Base-by-base conservation (phyloP, 2,113 vertebrate genomes). In the Harpagus bidentatus region DNA sequence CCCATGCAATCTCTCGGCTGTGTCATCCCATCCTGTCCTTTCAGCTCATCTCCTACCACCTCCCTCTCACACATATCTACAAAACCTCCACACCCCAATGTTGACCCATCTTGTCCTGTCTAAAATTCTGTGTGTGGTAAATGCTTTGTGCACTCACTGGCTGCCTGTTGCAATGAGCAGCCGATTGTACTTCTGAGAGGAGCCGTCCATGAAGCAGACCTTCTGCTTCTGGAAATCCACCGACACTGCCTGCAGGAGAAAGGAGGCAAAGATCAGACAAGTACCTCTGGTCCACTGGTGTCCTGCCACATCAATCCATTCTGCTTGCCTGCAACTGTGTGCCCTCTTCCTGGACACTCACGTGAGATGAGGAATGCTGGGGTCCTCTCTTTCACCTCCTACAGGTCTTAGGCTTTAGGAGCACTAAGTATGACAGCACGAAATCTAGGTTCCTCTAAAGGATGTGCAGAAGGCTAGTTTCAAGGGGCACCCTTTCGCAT, bases 151-250 rank as follows among this genome's bases (percentile, higher is more conserved):
- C 76, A 38, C 97, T 96, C 61, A 99, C 99, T 98, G 98, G 80
- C 98, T 98, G 69, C 99, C 99, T 3, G 98, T 99, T 29, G 99
- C 98, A 36, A 99, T 98, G 58, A 99, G 98, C 43, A 99, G 97
- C 93, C 98, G 98, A 38, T 98, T 92, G 38, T 99, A 99, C 34
- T 23, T 95, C 88, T 98, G 98, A 23, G 47, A 79, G 31, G 96
- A 95, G 2, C 98, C 98, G 3, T 99, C 98, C 45, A 43, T 91
- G 88, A 99, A 96, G 29, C 6, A 88, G 43, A 98, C 98, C 25
- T 18, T 89, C 92, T 98, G 98, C 50, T 95, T 94, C 48, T 93
- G 71, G 19, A 98, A 93, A 88, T 98, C 97, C 70, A 99, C 97
- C 0, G 96, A 98, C 50, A 97, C 94, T 28, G 97, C 99, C 99